Conservation (phyloP, 2,797 vertebrate species). For the Moxostoma hubbsi region DNA sequence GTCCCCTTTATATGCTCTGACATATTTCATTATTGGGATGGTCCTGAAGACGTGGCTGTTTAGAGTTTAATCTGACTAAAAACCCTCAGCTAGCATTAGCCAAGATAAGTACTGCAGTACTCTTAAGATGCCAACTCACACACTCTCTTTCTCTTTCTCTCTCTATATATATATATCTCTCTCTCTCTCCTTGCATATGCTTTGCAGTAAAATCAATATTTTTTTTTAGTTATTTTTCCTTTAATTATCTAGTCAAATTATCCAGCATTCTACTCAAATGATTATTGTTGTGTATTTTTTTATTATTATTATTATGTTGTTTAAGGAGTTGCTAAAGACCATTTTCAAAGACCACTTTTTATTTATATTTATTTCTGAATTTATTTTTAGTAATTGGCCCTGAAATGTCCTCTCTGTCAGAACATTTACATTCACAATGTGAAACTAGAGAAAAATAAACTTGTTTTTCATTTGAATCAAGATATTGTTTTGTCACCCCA, state of each 20-base stretch:
- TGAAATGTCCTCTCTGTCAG: too few relatives aligned
- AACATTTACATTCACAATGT: too few relatives aligned
- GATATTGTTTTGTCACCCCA: too few relatives aligned
- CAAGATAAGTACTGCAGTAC: constrained; percentile 27
- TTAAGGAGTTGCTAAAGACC: too few relatives aligned
- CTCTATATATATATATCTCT: constrained; percentile 24
- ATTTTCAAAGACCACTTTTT: too few relatives aligned
- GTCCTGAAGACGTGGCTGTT: constrained; percentile 86
- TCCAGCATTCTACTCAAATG: background rate
- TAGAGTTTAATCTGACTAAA: constrained; percentile 91
- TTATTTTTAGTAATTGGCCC: too few relatives aligned
- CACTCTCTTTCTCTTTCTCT: background rate
- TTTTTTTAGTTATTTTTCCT: background rate
- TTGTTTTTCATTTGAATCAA: too few relatives aligned
- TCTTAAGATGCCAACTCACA: constrained; percentile 25
- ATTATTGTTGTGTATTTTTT: background rate
- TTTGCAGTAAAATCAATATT: constrained; percentile 22
- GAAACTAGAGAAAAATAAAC: too few relatives aligned
- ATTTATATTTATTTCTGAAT: too few relatives aligned
- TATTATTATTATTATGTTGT: background rate
- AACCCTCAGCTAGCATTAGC: constrained; percentile 64
- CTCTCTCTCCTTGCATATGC: constrained; percentile 32
- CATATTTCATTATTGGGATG: constrained; percentile 98
- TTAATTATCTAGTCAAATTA: background rate
- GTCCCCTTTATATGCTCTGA: constrained; percentile 92